phyloP scores from a whole-genome alignment of 2,888 invertebrate species.

The Pseudeuparius sepicola region DNA sequence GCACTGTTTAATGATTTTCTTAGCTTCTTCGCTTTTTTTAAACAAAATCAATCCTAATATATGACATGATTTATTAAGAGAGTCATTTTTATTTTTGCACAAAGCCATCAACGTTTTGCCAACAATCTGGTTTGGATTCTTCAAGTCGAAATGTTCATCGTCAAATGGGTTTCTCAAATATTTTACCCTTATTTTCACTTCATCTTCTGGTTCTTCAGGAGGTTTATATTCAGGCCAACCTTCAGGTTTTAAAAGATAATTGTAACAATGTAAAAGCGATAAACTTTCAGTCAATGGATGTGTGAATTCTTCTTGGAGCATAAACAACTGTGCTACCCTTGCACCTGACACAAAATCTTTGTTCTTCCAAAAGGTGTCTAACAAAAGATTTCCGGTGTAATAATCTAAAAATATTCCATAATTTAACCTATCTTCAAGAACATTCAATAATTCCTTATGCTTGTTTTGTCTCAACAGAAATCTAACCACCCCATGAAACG shows the following conservation, averaged over 20 bases:
- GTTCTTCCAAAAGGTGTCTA: constrained; percentile 66
- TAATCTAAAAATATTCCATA: constrained; percentile 89
- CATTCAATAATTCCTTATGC: constrained; percentile 54
- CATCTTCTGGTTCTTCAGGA: constrained; percentile 39
- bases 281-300: constrained; percentile 60
- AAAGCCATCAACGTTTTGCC: constrained; percentile 71
- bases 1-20: constrained; percentile 32
- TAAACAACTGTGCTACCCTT: constrained; percentile 63
- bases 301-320: constrained; percentile 81
- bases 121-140: constrained; percentile 55
- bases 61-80: constrained; percentile 41
- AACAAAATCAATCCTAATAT: constrained; percentile 37
- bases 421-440: constrained; percentile 71
- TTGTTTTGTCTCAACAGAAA: constrained; percentile 46
- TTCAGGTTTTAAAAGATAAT: constrained; percentile 49
- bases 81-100: constrained; percentile 42
- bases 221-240: constrained; percentile 38
- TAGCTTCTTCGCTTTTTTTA: constrained; percentile 32
- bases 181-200: constrained; percentile 50
- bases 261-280: constrained; percentile 64
- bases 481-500: constrained; percentile 70
- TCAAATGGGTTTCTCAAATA: constrained; percentile 73
- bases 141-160: constrained; percentile 86
- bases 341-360: constrained; percentile 63
- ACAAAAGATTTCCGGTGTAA: constrained; percentile 64